These are phyloP conservation scores for Acrobeloides nanus DNA, from an alignment of 2,888 invertebrate genomes.

Conservation along the genomic window DNA sequence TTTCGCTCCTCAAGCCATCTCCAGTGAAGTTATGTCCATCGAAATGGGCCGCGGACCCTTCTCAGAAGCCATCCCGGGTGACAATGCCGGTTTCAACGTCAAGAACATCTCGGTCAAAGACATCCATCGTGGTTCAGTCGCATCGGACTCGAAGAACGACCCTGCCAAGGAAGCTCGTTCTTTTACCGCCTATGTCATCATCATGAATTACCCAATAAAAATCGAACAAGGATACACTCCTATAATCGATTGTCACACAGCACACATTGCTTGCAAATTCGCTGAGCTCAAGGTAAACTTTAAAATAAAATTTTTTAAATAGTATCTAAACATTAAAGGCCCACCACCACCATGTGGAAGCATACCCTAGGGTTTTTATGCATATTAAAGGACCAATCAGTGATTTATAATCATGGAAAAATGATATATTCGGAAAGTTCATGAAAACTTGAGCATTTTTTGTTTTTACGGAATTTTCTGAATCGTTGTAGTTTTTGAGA, in stretches of 20 bases:
- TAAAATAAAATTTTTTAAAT: no score
- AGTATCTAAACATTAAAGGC: no score
- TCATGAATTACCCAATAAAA: slow-evolving; percentile 98
- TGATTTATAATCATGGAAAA: no score
- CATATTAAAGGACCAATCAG: no score
- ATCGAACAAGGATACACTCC: slow-evolving; percentile 98
- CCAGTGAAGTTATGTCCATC: slow-evolving; percentile 99
- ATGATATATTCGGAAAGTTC: no score
- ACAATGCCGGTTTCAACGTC: slow-evolving; percentile 99
- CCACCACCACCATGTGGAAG: no score
- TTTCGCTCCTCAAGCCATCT: slow-evolving; percentile 89
- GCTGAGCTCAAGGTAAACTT: no score
- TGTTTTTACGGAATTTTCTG: no score
- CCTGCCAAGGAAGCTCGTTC: slow-evolving; percentile 88
- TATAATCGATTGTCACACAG: slow-evolving; percentile 98
- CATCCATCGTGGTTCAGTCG: slow-evolving; percentile 95
- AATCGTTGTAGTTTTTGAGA: no score
- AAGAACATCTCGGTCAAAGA: slow-evolving; percentile 99
- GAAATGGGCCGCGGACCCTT: slow-evolving; percentile 99
- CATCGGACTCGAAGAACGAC: slow-evolving; percentile 92
- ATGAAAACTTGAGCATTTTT: no score
- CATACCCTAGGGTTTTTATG: no score
- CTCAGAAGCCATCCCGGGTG: slow-evolving; percentile 71
- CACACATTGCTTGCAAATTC: slow-evolving; percentile 99
- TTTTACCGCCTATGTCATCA: slow-evolving; percentile 95